Conservation (phyloP, 30 jellyfish, hydroid and myxozoan genomes). For the Hydractinia symbiolongicarpus region DNA sequence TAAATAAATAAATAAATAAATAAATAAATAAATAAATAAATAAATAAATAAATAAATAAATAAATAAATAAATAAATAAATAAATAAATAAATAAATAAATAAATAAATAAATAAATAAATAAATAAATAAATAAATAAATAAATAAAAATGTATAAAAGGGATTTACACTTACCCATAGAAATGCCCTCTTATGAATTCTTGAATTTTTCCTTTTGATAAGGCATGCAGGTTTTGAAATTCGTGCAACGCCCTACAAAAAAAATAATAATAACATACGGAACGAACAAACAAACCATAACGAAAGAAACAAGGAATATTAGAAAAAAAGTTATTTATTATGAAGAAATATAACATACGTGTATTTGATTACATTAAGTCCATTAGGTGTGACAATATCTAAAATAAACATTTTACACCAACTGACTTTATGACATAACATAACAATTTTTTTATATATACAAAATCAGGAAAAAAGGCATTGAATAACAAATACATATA, state of each 20-base stretch:
- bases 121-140: too few relatives aligned
- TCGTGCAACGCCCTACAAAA: constrained; percentile 79
- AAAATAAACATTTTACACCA: not conserved
- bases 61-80: too few relatives aligned
- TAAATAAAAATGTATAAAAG: too few relatives aligned
- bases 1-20: too few relatives aligned
- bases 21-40: too few relatives aligned
- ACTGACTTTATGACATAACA: too few relatives aligned
- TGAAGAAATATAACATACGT: constrained; percentile 52
- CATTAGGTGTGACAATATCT: constrained; percentile 95
- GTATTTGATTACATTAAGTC: constrained; percentile 79
- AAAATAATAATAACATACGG: not conserved
- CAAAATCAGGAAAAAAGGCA: too few relatives aligned
- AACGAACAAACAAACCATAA: not conserved
- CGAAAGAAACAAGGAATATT: not conserved
- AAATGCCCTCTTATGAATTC: constrained; percentile 97
- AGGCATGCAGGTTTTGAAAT: constrained; percentile 83
- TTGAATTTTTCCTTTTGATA: constrained; percentile 73
- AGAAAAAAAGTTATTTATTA: not conserved
- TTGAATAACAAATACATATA: not conserved
- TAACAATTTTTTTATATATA: too few relatives aligned
- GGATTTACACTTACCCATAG: constrained; percentile 61
- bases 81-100: too few relatives aligned
- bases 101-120: too few relatives aligned
- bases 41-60: too few relatives aligned